Base-by-base conservation (phyloP, 2,888 invertebrate species). In the Tiliacea citrago region DNA sequence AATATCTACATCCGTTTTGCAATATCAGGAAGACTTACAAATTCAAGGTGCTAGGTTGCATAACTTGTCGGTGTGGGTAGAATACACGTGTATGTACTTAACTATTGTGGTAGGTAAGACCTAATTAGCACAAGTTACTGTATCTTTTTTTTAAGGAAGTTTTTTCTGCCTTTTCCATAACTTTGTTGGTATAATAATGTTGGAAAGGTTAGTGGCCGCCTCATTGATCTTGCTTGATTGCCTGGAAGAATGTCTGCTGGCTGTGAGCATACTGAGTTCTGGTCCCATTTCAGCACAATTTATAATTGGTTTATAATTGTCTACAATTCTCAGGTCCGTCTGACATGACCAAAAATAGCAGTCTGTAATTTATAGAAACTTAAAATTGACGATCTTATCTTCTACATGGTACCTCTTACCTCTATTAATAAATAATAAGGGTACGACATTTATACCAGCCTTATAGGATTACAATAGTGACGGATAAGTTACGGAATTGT, bases 11-110 rank as follows among this genome's bases (percentile, higher is more conserved):
- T 68, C 47, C 62, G 63, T 73, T 47, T 69, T 51, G 67, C 13
- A 75, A 51, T 83, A 80, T 73, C 85, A 73, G 68, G 82, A 82
- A 82, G 73, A 82, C 82, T 65, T 82, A 82, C 57, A 82, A 81
- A 68, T 68, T 81, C 82, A 82, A 82, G 82, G 82, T 77, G 81
- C 57, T 81, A 12, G 68, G 57, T 77, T 73, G 62, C 39, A 65
- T 69, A 47, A 72, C 47, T 68, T 61, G 60, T 35, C 24, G 0
- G 29, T 70, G 61, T 79, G 39, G 71, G 57, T 63, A 35, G 51
- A 18, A 39, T 35, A 77, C 69, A 73, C 67, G 81, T 83, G 80
- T 74, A 39, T 39, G 29, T 68, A 47, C 29, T 16, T 57, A 77
- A 13, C 0, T 51, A 35, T 42, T 24, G 66, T 45, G 10, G 53